Evolutionary conservation across 2,888 invertebrate species (phyloP).

Genomic region (Sclerodermus sp.): DNA sequence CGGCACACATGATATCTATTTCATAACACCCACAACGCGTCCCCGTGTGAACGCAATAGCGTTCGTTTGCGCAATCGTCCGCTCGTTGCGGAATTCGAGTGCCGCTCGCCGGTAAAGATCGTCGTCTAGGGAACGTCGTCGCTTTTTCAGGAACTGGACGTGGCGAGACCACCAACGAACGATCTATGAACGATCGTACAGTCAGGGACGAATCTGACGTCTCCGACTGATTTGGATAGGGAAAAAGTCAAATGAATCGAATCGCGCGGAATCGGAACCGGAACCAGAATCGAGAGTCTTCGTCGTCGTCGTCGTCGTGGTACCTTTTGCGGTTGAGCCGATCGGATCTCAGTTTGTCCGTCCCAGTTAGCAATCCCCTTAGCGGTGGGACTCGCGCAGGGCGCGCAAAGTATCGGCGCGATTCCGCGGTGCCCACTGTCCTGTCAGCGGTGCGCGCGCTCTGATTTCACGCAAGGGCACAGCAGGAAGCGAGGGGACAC

Average conservation of each 20-base stretch:
- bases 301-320: conserved; percentile 8
- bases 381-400: too few species aligned
- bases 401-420: conserved; percentile 9
- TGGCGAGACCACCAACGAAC: too few species aligned
- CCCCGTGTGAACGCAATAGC: conserved; percentile 54
- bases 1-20: conserved; percentile 53
- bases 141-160: too few species aligned
- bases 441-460: conserved; percentile 24
- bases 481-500: conserved; percentile 1
- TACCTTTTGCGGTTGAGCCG: conserved; percentile 32
- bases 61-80: conserved; percentile 20
- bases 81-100: conserved; percentile 13
- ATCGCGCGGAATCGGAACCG: background rate
- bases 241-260: too few species aligned
- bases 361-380: too few species aligned
- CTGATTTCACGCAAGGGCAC: background rate
- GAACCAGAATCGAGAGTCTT: conserved; percentile 19
- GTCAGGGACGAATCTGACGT: too few species aligned
- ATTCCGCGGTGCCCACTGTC: conserved; percentile 29
- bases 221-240: too few species aligned
- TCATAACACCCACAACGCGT: conserved; percentile 55
- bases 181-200: too few species aligned
- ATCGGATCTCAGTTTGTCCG: conserved; percentile 25
- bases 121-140: too few species aligned
- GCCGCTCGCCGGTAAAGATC: background rate